phyloP scores from a whole-genome alignment of 2,797 vertebrate species.

The Paguma larvata region DNA sequence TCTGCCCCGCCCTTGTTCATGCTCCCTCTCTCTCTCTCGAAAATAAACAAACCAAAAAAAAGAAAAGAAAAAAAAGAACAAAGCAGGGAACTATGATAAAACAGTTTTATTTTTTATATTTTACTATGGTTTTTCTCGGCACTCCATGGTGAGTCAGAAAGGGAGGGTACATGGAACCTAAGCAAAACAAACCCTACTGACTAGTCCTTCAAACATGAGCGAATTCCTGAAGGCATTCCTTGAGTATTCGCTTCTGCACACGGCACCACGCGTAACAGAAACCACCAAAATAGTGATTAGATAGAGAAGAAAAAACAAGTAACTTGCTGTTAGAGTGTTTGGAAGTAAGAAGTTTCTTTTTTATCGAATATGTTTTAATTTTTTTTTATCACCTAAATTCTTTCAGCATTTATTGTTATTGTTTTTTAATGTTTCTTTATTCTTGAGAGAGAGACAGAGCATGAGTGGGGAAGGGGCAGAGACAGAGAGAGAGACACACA shows the following conservation, averaged over 20 bases:
- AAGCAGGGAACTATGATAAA: neutral
- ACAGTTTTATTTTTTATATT: conserved; percentile 1
- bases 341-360: neutral
- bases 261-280: neutral
- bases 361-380: neutral
- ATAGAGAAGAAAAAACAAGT: neutral
- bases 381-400: conserved; percentile 18
- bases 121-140: conserved; percentile 28
- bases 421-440: too few species aligned
- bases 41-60: too few species aligned
- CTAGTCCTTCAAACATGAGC: neutral
- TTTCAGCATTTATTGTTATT: conserved; percentile 17
- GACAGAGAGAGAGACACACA: too few species aligned
- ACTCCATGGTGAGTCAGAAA: neutral
- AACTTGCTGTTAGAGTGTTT: neutral
- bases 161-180: neutral
- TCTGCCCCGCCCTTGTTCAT: too few species aligned
- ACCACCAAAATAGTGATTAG: neutral
- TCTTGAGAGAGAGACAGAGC: too few species aligned
- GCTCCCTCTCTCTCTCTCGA: too few species aligned
- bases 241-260: neutral
- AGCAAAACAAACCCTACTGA: conserved; percentile 16
- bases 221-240: neutral
- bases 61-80: neutral
- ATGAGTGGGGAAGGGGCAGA: too few species aligned